phyloP scores from a whole-genome alignment of 2,888 invertebrate genomes.

The Meteorus colon region DNA sequence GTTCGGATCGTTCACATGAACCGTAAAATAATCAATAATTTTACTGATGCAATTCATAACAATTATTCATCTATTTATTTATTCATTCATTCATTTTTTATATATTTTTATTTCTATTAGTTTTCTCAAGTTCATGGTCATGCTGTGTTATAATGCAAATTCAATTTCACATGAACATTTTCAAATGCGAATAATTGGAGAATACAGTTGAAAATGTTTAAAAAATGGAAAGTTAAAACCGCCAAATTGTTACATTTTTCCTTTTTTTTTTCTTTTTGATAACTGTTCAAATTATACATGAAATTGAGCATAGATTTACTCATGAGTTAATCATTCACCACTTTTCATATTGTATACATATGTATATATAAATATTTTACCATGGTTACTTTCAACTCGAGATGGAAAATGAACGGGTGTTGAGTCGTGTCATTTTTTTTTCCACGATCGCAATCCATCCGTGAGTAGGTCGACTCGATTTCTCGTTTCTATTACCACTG shows the following conservation, averaged over 20 bases:
- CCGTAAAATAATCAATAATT: background rate
- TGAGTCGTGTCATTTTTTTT: background rate
- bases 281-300: background rate
- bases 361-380: background rate
- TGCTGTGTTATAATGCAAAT: background rate
- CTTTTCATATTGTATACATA: background rate
- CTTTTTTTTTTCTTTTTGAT: background rate
- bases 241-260: background rate
- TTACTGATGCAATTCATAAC: background rate
- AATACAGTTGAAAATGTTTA: background rate
- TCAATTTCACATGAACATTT: no score
- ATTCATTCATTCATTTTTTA: background rate
- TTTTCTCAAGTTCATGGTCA: background rate
- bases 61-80: background rate
- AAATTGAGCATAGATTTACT: constrained; percentile 18
- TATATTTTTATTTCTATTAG: background rate
- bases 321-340: constrained; percentile 7
- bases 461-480: constrained; percentile 31
- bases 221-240: background rate
- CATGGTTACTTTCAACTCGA: constrained; percentile 8
- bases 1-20: background rate
- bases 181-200: no score
- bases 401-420: background rate
- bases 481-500: constrained; percentile 22
- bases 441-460: constrained; percentile 23